phyloP scores from a whole-genome alignment of 2,113 vertebrate genomes.

The Triplophysa dalaica region DNA sequence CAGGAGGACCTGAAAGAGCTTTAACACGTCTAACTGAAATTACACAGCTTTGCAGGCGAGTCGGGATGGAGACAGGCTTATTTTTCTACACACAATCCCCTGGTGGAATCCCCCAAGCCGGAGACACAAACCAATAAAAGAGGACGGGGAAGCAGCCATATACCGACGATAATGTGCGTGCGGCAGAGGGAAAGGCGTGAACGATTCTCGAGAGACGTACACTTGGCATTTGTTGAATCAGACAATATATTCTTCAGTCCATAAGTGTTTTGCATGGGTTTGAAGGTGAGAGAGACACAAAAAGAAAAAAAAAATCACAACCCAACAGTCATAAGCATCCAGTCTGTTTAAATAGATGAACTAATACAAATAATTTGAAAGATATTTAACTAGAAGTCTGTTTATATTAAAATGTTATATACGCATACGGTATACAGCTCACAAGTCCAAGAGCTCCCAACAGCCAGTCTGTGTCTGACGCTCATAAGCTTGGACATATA shows the following conservation, averaged over 20 bases:
- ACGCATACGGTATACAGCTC: too few species aligned
- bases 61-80: constrained; percentile 52
- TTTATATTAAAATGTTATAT: too few species aligned
- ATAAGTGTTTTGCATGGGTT: background rate
- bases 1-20: constrained; percentile 16
- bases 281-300: background rate
- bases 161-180: constrained; percentile 2
- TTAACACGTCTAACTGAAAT: constrained; percentile 45
- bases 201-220: constrained; percentile 13
- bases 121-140: constrained; percentile 46
- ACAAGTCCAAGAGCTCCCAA: too few species aligned
- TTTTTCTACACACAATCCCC: constrained; percentile 58
- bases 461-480: background rate
- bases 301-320: background rate
- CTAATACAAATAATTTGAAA: too few species aligned
- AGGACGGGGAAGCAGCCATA: constrained; percentile 25
- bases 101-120: constrained; percentile 42
- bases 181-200: constrained; percentile 2
- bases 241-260: constrained; percentile 6
- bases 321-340: too few species aligned
- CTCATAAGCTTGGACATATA: background rate
- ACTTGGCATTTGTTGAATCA: constrained; percentile 34
- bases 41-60: constrained; percentile 30
- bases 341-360: too few species aligned
- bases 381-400: too few species aligned